Base-by-base conservation (phyloP, 2,113 vertebrate species). In the Ageneiosus marmoratus region DNA sequence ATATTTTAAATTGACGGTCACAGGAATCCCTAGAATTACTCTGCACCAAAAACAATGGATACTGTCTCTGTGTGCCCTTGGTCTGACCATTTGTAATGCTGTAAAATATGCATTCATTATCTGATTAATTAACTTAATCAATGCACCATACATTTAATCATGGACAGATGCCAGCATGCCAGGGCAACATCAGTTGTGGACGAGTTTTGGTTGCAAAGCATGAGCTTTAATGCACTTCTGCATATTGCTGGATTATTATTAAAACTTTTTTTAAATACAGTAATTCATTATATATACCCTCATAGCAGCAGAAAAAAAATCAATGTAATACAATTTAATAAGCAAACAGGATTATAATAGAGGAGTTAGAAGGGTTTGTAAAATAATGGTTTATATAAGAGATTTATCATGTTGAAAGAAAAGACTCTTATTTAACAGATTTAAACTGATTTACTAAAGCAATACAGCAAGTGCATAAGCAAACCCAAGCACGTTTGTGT, bases 91-190 rank as follows among this genome's bases (percentile, higher is more conserved):
- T 65, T 13, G 27, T 37, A 79, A 80, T 80, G 34, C 81, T 50
- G 24, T 75, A 80, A 72, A 80, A 83, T 46, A 24, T 48, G 81
- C 32, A 55, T 83, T 51, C 56, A 73, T 56, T 65, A 77, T 74
- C 32, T 44, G 44, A 69, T 73, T 86, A 62, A 84, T 65, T 73
- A 63, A 18, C 48, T 63, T 63, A 51, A 81, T 67, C 46, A 77
- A 81, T 83, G n/a, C 41, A 84, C 60, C 82, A 4, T 82, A 79
- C 85, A 83, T 79, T 86, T 86, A 83, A 83, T 86, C 48, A 82
- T 82, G 67, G 80, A 72, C 55, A 80, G 58, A 79, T 80, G 81
- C 85, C 85, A 80, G 53, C 55, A 15, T 79, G 41, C 24, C 56
- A 29, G 56, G 20, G 58, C 60, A 22, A 22, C 58, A 65, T 22